Evolutionary conservation across 2,113 vertebrate genomes (phyloP), one percentile per base, ranked within the genome.

Genomic region (Eleginops maclovinus): DNA sequence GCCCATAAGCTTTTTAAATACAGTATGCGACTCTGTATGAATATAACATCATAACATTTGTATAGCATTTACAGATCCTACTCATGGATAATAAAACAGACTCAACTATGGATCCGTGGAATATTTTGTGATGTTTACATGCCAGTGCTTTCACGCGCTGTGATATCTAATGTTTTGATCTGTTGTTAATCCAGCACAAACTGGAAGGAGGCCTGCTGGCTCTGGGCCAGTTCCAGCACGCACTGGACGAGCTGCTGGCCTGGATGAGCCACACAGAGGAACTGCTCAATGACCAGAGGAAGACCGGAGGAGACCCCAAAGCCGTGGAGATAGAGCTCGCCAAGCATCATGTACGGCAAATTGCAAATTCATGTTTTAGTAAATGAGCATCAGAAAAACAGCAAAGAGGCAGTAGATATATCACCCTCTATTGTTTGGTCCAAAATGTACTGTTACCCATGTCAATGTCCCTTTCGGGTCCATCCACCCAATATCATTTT

Each of bases 271-370:
- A 99, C 69, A 99, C 98, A 0, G 97, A 99, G 89, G 97, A 97
- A 36, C 92, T 99, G 87, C 96, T 99, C 19, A 93, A 91, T 24
- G 98, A 99, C 75, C 97, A 99, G 95, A 97, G 95, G 90, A 95
- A 97, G 36, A 94, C 96, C 46, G 96, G 96, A 64, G 96, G 97
- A 77, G 98, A 99, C 91, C 98, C 97, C 40, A 99, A 99, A 92
- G 96, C 97, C 87, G 97, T 99, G 49, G 98, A 99, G 93, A 98
- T 99, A 41, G 96, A 98, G 85, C 97, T 99, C 2, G 98, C 98
- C 87, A 99, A 99, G 83, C 98, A 99, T 91, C 96, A 99, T n/a
- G 98, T 99, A 96, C 0, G 96, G 94, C 83, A 84, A 36, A 76
- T 4, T 16, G 14, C 28, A 54, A 54, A 77, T 59, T 59, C 16